Evolutionary conservation across 2,888 invertebrate genomes (phyloP).

Genomic region (Aphodius granarius): DNA sequence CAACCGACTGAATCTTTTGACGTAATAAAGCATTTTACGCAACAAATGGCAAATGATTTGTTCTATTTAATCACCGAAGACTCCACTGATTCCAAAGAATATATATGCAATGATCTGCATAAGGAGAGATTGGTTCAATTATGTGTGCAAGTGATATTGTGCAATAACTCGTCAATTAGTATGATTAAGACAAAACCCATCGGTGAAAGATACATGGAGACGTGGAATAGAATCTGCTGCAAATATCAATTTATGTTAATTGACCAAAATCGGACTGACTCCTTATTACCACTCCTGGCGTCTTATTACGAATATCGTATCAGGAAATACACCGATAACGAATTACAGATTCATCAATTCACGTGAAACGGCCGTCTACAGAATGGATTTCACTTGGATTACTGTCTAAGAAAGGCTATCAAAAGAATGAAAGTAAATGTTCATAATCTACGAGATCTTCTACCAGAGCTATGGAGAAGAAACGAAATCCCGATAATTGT

Average conservation of each 20-base stretch:
- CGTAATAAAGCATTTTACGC: background rate
- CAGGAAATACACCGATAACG: background rate
- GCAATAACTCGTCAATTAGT: background rate
- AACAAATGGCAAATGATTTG: background rate
- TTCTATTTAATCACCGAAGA: background rate
- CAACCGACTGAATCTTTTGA: background rate
- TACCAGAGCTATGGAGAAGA: background rate
- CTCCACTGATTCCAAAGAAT: background rate
- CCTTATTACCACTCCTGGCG: background rate
- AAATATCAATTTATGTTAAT: background rate
- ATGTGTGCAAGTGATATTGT: background rate
- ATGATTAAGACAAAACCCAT: background rate
- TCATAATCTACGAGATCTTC: background rate
- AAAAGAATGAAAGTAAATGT: background rate
- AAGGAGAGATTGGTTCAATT: background rate
- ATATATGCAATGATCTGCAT: background rate
- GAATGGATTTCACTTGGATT: background rate
- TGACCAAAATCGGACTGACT: background rate
- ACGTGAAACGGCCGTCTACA: background rate
- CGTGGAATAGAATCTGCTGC: background rate
- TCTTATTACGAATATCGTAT: background rate
- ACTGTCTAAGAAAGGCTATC: background rate
- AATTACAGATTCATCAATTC: background rate
- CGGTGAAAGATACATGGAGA: background rate
- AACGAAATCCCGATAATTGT: background rate